Base-by-base conservation (phyloP, 2,797 vertebrate genomes). In the Amblyraja radiata region DNA sequence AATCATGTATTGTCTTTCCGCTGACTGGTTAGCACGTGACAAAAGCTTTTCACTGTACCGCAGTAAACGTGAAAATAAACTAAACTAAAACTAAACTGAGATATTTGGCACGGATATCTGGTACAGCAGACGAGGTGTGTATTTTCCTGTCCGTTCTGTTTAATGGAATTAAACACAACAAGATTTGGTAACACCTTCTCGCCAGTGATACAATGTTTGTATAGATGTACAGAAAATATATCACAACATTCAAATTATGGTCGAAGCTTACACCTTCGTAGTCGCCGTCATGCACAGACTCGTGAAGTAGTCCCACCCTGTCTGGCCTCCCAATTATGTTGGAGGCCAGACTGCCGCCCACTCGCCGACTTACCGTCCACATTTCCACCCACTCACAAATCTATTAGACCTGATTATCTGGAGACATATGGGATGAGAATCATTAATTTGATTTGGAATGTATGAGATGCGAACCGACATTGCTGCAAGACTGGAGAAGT, bases 331-430 rank as follows among this genome's bases (percentile, higher is more conserved):
- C 84, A 21, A 68, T 88, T 88, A 88, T 2, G 16, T 21, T 32
- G 84, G 63, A 65, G 84, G 61, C 84, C 84, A 88, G 63, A 88
- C 32, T 68, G 58, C 83, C 83, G 63, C 83, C 63, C 63, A 88
- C 84, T 88, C 63, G n/a, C 23, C 63, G 23, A 65, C 18, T 63
- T 88, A 1, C 84, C 10, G 84, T 36, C 84, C 84, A 65, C 65
- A 88, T 88, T 88, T 63, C 84, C 84, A 65, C 84, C 84, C 84
- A 88, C 84, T 36, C 84, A 68, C 63, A 36, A 32, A 65, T 10
- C 63, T 68, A 88, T 88, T 88, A 88, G 63, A 88, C n/a, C 63
- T 88, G 84, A 88, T 68, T 88, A 88, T 88, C 32, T 68, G 16
- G 61, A 88, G n/a, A n/a, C 63, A 23, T 58, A 88, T n/a, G 61